These are phyloP conservation scores for Tragulus kanchil DNA, from an alignment of 2,113 vertebrate genomes.

Conservation along the genomic window DNA sequence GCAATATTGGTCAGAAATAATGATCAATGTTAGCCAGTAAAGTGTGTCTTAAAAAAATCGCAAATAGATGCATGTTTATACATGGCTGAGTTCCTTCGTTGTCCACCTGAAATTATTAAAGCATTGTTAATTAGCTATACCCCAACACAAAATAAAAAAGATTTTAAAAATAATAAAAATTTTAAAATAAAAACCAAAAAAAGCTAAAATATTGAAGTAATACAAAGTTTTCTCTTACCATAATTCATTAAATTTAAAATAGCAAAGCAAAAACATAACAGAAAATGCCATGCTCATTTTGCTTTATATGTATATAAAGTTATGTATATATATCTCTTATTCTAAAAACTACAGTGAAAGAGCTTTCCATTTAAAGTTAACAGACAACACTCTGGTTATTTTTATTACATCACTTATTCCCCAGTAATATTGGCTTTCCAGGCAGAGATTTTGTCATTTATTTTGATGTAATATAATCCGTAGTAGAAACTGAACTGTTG, in stretches of 20 bases:
- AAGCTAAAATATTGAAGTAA: background rate
- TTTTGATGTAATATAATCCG: constrained; percentile 67
- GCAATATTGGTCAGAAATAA: background rate
- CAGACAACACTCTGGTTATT: constrained; percentile 54
- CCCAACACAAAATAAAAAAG: background rate
- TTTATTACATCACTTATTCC: constrained; percentile 66
- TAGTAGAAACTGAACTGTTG: constrained; percentile 38
- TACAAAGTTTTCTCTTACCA: background rate
- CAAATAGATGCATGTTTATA: background rate
- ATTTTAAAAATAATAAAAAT: background rate
- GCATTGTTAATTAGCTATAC: background rate
- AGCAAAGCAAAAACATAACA: background rate
- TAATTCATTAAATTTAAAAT: constrained; percentile 10
- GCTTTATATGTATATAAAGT: background rate
- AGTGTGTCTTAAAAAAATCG: background rate
- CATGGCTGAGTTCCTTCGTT: background rate
- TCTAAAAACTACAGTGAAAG: constrained; percentile 8
- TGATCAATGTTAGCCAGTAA: background rate
- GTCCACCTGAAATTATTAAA: background rate
- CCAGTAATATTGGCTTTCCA: constrained; percentile 55
- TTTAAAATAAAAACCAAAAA: background rate
- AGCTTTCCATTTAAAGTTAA: constrained; percentile 58
- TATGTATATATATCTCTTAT: background rate
- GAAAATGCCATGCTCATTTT: background rate
- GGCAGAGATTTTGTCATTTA: constrained; percentile 69